Evolutionary conservation across 2,888 invertebrate genomes (phyloP), one percentile per base, ranked within the genome.

Genomic region (Bugula neritina): DNA sequence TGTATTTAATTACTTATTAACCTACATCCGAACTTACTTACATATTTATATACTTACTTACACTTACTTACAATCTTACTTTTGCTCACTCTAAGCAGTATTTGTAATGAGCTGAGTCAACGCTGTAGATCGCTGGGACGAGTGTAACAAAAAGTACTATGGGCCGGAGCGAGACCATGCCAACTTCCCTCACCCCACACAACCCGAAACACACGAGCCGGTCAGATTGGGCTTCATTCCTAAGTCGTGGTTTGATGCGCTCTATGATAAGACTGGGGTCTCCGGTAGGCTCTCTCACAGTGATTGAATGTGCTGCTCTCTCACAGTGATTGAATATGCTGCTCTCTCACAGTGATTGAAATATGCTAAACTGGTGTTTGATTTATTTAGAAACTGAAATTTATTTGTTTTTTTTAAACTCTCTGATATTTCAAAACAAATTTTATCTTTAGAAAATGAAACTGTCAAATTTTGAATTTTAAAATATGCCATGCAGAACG

Each of bases 221-320:
- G 92, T 93, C 73, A 90, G 96, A 72, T 84, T 94, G 79, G 93
- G 92, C 69, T 92, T 97, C 81, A 80, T 99, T 76, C 98, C 98
- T 57, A 95, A 97, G 78, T 91, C 92, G 86, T 98, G 95, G 95
- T 98, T 96, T 87, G 89, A 90, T 77, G 89, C 92, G 80, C 93
- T 99, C 86, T 94, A 99, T 84, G 89, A 91, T 76, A 97, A 97
- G 87, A 97, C 97, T 77, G 91, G 91, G 74, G 90, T 89, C 29
- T 88, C 90, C 76, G 90, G 90, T 88, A 29, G 29, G 69, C 23
- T 57, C 27, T 10, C 23, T 23, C 10, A 57, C 43, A 43, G 5
- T 43, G 5, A n/a, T n/a, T n/a, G n/a, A n/a, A n/a, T n/a, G n/a
- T n/a, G n/a, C n/a, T n/a, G 69, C 23, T 57, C 27, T 10, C 23